Conservation (phyloP, 2,797 vertebrate genomes). For the Rhabdophis nuchalis region DNA sequence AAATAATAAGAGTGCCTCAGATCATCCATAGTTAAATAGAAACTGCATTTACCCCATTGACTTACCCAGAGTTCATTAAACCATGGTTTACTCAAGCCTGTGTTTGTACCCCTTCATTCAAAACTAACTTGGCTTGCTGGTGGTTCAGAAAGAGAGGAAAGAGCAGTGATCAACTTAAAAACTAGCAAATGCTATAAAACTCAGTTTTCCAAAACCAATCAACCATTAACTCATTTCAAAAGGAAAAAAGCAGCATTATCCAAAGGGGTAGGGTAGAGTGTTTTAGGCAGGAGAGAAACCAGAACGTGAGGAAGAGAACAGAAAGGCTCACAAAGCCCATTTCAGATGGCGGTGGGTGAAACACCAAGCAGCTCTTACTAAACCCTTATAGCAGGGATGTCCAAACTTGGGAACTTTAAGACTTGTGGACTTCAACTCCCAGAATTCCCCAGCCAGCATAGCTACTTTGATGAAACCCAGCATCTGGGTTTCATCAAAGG, state of each 20-base stretch:
- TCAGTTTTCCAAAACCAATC: neutral
- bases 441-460: no score
- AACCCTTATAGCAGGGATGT: no score
- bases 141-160: neutral
- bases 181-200: neutral
- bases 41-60: neutral
- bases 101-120: neutral
- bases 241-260: neutral
- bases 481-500: neutral
- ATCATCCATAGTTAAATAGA: neutral
- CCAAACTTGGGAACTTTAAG: no score
- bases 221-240: neutral
- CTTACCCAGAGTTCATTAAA: neutral
- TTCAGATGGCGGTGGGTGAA: no score
- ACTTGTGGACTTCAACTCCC: no score
- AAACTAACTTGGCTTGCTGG: neutral
- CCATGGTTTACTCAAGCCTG: neutral
- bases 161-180: neutral
- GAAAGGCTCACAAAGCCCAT: neutral
- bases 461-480: no score
- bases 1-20: neutral
- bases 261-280: neutral
- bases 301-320: neutral
- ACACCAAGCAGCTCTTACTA: neutral
- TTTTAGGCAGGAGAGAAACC: neutral